phyloP scores from a whole-genome alignment of 2,888 invertebrate species.

The Apamea monoglypha region DNA sequence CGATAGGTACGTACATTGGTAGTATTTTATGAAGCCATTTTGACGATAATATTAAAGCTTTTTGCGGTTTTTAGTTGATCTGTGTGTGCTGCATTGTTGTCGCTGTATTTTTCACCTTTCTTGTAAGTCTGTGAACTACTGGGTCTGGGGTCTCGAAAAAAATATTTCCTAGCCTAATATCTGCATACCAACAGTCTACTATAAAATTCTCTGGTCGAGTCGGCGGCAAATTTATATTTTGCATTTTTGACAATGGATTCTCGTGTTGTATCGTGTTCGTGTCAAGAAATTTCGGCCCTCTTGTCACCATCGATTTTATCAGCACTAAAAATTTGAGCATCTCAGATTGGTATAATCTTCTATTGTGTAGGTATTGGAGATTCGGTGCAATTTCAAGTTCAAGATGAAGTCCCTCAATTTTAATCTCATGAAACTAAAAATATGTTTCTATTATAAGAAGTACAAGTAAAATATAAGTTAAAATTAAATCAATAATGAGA shows the following conservation, averaged over 20 bases:
- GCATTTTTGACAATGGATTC: conserved; percentile 20
- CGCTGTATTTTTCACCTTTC: conserved; percentile 4
- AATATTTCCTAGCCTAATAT: neutral
- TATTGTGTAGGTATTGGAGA: neutral
- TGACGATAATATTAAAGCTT: conserved; percentile 54
- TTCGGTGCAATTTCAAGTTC: neutral
- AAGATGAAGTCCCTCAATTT: neutral
- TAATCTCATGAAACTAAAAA: neutral
- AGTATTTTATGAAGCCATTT: conserved; percentile 69
- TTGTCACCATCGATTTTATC: conserved; percentile 30
- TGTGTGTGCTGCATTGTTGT: neutral
- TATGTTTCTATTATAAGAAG: neutral
- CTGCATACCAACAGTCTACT: conserved; percentile 16
- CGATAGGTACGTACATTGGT: conserved; percentile 72
- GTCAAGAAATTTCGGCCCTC: conserved; percentile 27
- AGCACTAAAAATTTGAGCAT: conserved; percentile 10
- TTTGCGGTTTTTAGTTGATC: conserved; percentile 9
- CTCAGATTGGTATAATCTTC: neutral
- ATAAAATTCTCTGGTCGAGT: conserved; percentile 3
- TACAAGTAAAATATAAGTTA: neutral
- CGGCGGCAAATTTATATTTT: conserved; percentile 52
- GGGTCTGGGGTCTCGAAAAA: conserved; percentile 12
- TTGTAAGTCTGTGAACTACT: neutral
- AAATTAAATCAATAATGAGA: neutral
- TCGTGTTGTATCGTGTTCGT: conserved; percentile 2